Evolutionary conservation across 2,888 invertebrate species (phyloP).

Genomic region (Eilema sororculum): DNA sequence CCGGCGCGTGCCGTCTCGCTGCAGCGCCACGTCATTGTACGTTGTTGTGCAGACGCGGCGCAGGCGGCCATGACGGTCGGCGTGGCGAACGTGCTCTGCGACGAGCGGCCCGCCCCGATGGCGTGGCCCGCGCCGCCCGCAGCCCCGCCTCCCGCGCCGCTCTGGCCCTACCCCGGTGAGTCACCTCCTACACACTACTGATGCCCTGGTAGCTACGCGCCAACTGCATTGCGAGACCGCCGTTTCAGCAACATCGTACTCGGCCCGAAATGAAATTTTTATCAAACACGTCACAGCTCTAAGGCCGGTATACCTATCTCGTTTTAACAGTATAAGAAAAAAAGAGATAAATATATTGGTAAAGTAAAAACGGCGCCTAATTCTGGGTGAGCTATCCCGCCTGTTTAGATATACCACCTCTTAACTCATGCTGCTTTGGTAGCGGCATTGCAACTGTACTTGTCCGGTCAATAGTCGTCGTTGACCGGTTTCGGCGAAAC

Average conservation of each 20-base stretch:
- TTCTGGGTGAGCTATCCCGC: conserved; percentile 55
- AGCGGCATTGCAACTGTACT: conserved; percentile 79
- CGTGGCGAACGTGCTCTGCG: conserved; percentile 89
- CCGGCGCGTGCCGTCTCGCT: conserved; percentile 59
- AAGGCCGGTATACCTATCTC: conserved; percentile 27
- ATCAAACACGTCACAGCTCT: conserved; percentile 29
- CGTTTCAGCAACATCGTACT: conserved; percentile 61
- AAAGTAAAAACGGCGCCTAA: conserved; percentile 53
- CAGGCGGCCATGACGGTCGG: conserved; percentile 90
- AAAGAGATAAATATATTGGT: conserved; percentile 48
- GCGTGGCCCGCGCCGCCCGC: conserved; percentile 86
- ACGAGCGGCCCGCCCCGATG: conserved; percentile 88
- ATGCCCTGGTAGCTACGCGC: conserved; percentile 85
- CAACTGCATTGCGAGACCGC: conserved; percentile 85
- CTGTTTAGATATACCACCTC: conserved; percentile 66
- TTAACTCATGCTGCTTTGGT: conserved; percentile 79
- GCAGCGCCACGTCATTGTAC: conserved; percentile 72
- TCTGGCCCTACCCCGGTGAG: conserved; percentile 93
- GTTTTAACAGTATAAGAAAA: conserved; percentile 26
- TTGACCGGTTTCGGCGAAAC: conserved; percentile 54
- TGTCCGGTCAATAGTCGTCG: conserved; percentile 66
- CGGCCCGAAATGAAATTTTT: conserved; percentile 46
- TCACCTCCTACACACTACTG: conserved; percentile 80
- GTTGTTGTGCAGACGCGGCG: conserved; percentile 86
- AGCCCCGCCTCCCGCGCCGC: conserved; percentile 89